Conservation (phyloP, 2,113 vertebrate species). For the Alligator sinensis region DNA sequence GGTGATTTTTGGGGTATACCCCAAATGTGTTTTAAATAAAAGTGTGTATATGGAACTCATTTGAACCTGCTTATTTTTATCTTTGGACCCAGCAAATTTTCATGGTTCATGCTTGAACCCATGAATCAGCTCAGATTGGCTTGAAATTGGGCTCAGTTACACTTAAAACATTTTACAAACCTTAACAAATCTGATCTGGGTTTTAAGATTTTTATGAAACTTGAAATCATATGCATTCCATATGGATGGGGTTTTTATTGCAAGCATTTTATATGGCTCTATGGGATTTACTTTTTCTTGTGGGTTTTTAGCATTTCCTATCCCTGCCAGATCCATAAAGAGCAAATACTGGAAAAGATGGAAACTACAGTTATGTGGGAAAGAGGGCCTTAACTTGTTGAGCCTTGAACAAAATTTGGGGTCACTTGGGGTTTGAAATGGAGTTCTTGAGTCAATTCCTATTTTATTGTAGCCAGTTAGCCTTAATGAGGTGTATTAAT, state of each 20-base stretch:
- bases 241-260: conserved; percentile 64
- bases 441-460: conserved; percentile 49
- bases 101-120: conserved; percentile 10
- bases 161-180: conserved; percentile 54
- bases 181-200: conserved; percentile 56
- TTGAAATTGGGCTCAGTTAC: conserved; percentile 38
- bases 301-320: conserved; percentile 63
- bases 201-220: conserved; percentile 68
- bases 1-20: background rate
- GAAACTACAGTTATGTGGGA: conserved; percentile 58
- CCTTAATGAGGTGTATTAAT: conserved; percentile 58
- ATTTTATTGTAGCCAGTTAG: conserved; percentile 68
- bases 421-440: conserved; percentile 9
- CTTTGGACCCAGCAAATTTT: conserved; percentile 21
- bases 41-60: background rate
- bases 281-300: conserved; percentile 66
- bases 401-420: conserved; percentile 50
- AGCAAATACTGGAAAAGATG: conserved; percentile 64
- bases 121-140: conserved; percentile 48
- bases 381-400: conserved; percentile 49
- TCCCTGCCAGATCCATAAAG: conserved; percentile 64
- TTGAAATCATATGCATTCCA: conserved; percentile 56
- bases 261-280: conserved; percentile 63
- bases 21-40: background rate
- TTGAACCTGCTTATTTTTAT: background rate